These are phyloP conservation scores for Cossypha heuglini DNA, from an alignment of 2,797 vertebrate genomes.

Conservation along the genomic window DNA sequence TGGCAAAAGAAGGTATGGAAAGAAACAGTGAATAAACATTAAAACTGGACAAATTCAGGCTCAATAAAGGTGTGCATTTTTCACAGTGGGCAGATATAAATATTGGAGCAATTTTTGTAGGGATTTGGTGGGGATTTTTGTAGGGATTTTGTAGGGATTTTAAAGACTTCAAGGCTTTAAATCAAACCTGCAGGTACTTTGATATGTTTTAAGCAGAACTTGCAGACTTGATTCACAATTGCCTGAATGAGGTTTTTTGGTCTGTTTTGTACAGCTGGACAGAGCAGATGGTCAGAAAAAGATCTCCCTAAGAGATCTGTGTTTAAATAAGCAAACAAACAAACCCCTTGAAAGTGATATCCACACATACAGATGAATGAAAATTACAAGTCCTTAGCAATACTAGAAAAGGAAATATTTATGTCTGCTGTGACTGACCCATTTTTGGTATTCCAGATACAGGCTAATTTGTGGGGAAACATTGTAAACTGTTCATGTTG, in stretches of 20 bases:
- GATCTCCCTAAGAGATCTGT: constrained; percentile 1
- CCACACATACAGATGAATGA: background rate
- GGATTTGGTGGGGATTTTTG: too few species aligned
- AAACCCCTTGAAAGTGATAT: constrained; percentile 29
- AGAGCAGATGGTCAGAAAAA: constrained; percentile 53
- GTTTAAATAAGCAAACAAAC: constrained; percentile 53
- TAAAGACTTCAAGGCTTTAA: background rate
- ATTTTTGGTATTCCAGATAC: background rate
- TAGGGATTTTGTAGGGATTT: background rate
- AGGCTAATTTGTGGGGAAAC: background rate
- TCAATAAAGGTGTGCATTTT: background rate
- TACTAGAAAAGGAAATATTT: background rate
- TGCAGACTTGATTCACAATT: background rate
- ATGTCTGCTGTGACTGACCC: background rate
- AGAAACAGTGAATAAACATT: background rate
- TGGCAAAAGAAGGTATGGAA: background rate
- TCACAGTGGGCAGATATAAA: background rate
- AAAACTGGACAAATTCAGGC: background rate
- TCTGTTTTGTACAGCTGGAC: constrained; percentile 33
- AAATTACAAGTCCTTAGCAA: background rate
- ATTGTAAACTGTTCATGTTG: background rate
- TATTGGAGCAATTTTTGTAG: background rate
- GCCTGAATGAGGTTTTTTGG: constrained; percentile 3
- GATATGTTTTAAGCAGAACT: background rate
- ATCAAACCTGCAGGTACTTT: background rate